phyloP scores from a whole-genome alignment of 2,888 invertebrate genomes.

The Sarcophaga subvicina region DNA sequence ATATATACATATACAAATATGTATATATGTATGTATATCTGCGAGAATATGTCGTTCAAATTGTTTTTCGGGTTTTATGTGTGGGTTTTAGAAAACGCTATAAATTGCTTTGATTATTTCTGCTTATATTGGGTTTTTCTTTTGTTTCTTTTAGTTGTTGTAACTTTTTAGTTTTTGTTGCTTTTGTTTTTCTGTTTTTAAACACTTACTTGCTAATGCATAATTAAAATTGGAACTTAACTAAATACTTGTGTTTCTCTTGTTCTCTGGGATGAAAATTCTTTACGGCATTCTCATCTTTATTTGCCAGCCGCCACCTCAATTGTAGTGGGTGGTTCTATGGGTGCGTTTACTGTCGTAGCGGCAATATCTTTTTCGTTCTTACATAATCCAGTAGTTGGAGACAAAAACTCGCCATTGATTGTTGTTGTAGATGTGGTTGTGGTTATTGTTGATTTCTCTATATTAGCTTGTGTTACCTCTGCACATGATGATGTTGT shows the following conservation, averaged over 20 bases:
- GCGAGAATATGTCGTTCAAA: conserved; percentile 28
- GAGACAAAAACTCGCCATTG: conserved; percentile 23
- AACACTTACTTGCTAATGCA: conserved; percentile 49
- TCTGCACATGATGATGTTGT: conserved; percentile 25
- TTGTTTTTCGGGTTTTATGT: no score
- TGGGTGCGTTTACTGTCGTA: conserved; percentile 20
- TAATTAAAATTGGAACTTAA: conserved; percentile 65
- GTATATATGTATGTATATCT: background rate
- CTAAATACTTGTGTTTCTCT: conserved; percentile 56
- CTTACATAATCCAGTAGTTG: conserved; percentile 4
- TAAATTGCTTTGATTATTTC: conserved; percentile 59
- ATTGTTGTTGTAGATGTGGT: background rate
- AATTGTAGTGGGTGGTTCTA: conserved; percentile 31
- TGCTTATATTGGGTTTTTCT: conserved; percentile 32
- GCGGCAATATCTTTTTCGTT: conserved; percentile 1
- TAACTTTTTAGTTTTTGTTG: conserved; percentile 18
- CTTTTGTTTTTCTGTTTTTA: conserved; percentile 41
- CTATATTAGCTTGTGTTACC: background rate
- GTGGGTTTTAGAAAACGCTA: conserved; percentile 34
- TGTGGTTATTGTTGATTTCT: conserved; percentile 4
- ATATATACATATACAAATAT: no score
- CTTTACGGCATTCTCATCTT: background rate
- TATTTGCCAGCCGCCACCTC: conserved; percentile 61
- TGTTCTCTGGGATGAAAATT: conserved; percentile 13
- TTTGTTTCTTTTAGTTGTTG: conserved; percentile 2